Percentiles rank a stretch among this genome's conserved stretches.
Evolutionary conservation across 1,140 invertebrate species (phyloP).

Genomic region (Sinonovacula constricta): DNA sequence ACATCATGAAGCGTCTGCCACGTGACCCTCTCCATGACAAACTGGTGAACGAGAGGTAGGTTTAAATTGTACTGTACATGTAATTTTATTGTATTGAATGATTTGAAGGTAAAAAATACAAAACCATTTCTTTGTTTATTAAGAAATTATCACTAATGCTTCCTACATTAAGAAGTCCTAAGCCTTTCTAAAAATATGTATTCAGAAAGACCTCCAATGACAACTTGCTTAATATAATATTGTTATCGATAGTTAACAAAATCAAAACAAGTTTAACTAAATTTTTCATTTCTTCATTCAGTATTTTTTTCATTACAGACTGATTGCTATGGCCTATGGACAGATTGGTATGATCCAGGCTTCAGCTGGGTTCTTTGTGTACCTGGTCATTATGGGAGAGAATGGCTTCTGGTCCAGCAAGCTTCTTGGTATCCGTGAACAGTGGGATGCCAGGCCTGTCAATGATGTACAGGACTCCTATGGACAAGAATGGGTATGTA

Average conservation of each 20-base stretch:
- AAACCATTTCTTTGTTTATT: too few relatives aligned
- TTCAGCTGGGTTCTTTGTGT: constrained; percentile 98
- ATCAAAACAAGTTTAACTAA: too few relatives aligned
- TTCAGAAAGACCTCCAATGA: too few relatives aligned
- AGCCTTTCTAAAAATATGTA: too few relatives aligned
- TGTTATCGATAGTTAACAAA: too few relatives aligned
- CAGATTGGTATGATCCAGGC: constrained; percentile 99
- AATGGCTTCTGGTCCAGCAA: constrained; percentile 94
- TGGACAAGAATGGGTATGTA: constrained; percentile 98
- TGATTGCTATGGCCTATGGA: constrained; percentile 90
- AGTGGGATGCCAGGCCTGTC: constrained; percentile 97
- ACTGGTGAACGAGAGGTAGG: constrained; percentile 92
- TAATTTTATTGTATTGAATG: too few relatives aligned
- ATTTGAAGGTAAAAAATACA: too few relatives aligned
- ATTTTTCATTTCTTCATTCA: too few relatives aligned
- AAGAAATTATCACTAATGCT: too few relatives aligned
- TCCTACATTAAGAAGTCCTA: too few relatives aligned
- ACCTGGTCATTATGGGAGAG: constrained; percentile 99
- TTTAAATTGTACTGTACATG: too few relatives aligned
- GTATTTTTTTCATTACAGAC: constrained; percentile 67
- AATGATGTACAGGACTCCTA: constrained; percentile 98
- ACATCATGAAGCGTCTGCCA: constrained; percentile 99
- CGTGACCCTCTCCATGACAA: constrained; percentile 95
- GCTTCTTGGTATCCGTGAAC: constrained; percentile 93
- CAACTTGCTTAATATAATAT: too few relatives aligned